phyloP scores from a whole-genome alignment of 2,797 vertebrate genomes.

The Microhierax caerulescens region DNA sequence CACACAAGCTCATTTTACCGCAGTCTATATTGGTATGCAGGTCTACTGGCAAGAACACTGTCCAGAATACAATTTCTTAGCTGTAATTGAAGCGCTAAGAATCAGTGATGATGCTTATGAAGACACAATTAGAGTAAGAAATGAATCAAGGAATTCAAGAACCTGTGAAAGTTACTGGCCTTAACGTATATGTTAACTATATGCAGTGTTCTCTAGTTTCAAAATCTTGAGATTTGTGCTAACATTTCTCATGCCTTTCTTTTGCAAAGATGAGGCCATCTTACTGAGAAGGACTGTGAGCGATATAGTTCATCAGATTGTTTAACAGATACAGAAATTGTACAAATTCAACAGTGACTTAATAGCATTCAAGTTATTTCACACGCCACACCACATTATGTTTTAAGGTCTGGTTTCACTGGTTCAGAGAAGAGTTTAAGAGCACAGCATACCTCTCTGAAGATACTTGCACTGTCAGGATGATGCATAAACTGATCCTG shows the following conservation, averaged over 20 bases:
- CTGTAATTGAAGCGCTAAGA: not conserved
- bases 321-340: not conserved
- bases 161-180: not conserved
- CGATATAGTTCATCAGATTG: not conserved
- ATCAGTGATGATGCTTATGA: not conserved
- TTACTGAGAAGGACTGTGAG: not conserved
- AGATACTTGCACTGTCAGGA: slow-evolving; percentile 28
- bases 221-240: not conserved
- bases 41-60: not conserved
- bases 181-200: not conserved
- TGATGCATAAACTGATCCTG: slow-evolving; percentile 56
- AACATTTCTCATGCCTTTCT: not conserved
- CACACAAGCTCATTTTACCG: not conserved
- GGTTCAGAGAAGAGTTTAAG: not conserved
- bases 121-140: not conserved
- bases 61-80: not conserved
- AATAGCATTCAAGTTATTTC: not conserved
- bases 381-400: fast-evolving
- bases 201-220: not conserved
- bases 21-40: not conserved
- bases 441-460: not conserved
- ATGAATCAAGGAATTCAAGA: not conserved
- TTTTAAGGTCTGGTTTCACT: not conserved
- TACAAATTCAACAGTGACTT: not conserved
- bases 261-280: not conserved